Evolutionary conservation across 64 coral and sea anemone species (phyloP).

Genomic region (Montipora sp.): DNA sequence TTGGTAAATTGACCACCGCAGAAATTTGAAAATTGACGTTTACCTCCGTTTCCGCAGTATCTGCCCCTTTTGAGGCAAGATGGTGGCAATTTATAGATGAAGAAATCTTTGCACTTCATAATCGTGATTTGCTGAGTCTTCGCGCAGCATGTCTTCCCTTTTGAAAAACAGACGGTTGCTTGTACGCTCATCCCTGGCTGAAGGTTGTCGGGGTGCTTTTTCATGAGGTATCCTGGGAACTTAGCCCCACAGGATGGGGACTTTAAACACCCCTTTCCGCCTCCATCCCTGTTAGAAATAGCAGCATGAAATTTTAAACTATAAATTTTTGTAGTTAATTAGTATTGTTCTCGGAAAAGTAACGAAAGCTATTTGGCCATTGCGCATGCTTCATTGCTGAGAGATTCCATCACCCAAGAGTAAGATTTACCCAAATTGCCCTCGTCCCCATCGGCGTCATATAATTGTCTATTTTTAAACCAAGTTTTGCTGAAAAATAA

Average conservation of each 20-base stretch:
- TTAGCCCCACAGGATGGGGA: constrained; percentile 14
- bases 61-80: not conserved
- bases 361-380: too few relatives aligned
- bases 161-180: constrained; percentile 17
- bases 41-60: constrained; percentile 16
- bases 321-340: not conserved
- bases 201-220: not conserved
- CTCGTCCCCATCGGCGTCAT: too few relatives aligned
- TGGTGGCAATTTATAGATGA: constrained; percentile 4
- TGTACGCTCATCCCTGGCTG: not conserved
- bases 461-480: too few relatives aligned
- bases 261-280: not conserved
- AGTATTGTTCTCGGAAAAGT: too few relatives aligned
- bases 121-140: constrained; percentile 19
- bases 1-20: too few relatives aligned
- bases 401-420: too few relatives aligned
- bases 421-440: too few relatives aligned
- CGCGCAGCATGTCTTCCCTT: not conserved
- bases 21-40: not conserved
- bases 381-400: too few relatives aligned
- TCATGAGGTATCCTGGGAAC: constrained; percentile 27
- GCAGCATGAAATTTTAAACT: too few relatives aligned
- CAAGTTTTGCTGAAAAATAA: too few relatives aligned
- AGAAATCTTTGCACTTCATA: constrained; percentile 4
- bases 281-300: not conserved